Base-by-base conservation (phyloP, 2,113 vertebrate species). In the Sclerurus mexicanus region DNA sequence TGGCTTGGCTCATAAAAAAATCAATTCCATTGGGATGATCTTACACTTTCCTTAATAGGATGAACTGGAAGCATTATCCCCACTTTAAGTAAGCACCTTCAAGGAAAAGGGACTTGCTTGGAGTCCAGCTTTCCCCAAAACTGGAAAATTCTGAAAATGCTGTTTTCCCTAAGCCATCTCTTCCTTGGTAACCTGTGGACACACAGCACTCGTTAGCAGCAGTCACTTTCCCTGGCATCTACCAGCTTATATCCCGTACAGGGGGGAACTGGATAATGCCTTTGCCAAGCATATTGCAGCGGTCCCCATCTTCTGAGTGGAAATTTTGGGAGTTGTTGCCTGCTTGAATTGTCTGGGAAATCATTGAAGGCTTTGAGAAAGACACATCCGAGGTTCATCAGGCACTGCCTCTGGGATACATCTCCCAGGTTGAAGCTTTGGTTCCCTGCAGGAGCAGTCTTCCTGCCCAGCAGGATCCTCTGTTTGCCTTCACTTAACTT, bases 1-100 rank as follows among this genome's bases (percentile, higher is more conserved):
- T 89, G 88, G n/a, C 58, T 83, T 52, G 46, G 63, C 77, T 91
- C 79, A 66, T 96, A 79, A 85, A 83, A 50, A 47, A 89, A 76
- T 81, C 78, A 53, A 10, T 90, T 90, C 84, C 37, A 21, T 5
- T 20, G 58, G 82, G 74, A 66, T 21, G 20, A 24, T 74, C 42
- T 30, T 39, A 2, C 8, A 10, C 35, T 55, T 66, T 42, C n/a
- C 27, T 82, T 69, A 74, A 46, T 44, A 40, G 55, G 58, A 53
- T 4, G 28, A 35, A 14, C 42, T 86, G 59, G 33, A 89, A 74
- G 47, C 2, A 0, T 78, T 53, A n/a, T 33, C 24, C 42, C 5
- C 1, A 0, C 73, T 90, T 58, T 49, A 59, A 49, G 20, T 18
- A 1, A 28, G n/a, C 8, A 31, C 23, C 64, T 78, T 16, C 60